A percentile compares a stretch with the other conserved stretches of the same genome.
Evolutionary conservation across 2,113 vertebrate species (phyloP).

Genomic region (Sapajus apella): DNA sequence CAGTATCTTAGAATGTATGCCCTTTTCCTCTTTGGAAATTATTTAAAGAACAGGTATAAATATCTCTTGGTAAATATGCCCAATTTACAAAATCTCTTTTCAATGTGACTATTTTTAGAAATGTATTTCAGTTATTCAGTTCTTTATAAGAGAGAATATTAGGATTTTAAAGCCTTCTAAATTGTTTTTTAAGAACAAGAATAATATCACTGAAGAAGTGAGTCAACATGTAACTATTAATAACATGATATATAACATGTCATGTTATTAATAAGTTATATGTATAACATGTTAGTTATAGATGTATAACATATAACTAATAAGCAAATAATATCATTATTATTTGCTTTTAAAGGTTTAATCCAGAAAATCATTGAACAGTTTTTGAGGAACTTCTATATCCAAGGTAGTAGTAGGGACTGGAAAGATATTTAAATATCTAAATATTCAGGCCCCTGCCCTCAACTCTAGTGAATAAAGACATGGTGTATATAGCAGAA

Average conservation of each 20-base stretch:
- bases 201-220: background rate
- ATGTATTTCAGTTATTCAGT: background rate
- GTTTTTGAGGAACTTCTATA: background rate
- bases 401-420: background rate
- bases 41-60: background rate
- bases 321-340: background rate
- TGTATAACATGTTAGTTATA: too few relatives aligned
- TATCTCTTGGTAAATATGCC: background rate
- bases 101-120: constrained; percentile 7
- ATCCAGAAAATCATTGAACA: background rate
- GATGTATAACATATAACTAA: too few relatives aligned
- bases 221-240: background rate
- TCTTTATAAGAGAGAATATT: constrained; percentile 16
- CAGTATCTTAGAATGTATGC: background rate
- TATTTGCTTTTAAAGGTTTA: background rate
- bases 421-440: constrained; percentile 19
- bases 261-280: too few relatives aligned
- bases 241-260: too few relatives aligned
- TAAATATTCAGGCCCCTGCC: background rate
- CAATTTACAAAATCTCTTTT: constrained; percentile 1
- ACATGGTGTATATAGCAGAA: background rate
- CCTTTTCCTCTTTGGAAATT: constrained; percentile 30
- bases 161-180: background rate
- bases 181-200: background rate
- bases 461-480: background rate